A percentile compares a stretch with the other conserved stretches of the same genome.
Conservation (phyloP, 1,140 invertebrate species). For the Sminthurides bifidus region DNA sequence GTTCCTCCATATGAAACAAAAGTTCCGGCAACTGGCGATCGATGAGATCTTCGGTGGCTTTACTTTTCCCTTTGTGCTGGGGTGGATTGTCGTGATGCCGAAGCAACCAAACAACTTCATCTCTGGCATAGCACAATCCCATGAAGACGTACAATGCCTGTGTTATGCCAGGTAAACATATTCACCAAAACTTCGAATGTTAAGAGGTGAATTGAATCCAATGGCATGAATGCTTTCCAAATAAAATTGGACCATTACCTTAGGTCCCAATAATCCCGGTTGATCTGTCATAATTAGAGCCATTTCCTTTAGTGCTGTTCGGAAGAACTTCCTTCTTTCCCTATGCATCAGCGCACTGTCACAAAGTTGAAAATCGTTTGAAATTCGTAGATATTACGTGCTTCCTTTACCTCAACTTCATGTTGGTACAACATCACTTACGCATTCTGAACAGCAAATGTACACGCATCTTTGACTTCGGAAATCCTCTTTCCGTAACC, state of each 20-base stretch:
- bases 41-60: conserved; percentile 75
- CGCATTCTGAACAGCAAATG: conserved; percentile 75
- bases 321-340: conserved; percentile 89
- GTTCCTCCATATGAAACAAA: conserved; percentile 95
- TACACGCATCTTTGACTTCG: conserved; percentile 90
- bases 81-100: conserved; percentile 93
- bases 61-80: conserved; percentile 67
- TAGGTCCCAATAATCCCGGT: conserved; percentile 90
- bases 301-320: conserved; percentile 89
- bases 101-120: conserved; percentile 94
- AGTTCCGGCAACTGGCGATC: conserved; percentile 92
- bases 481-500: conserved; percentile 82
- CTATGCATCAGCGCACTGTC: conserved; percentile 66
- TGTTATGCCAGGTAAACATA: conserved; percentile 56
- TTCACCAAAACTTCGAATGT: background rate
- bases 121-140: conserved; percentile 83
- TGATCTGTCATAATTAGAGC: conserved; percentile 93
- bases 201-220: background rate
- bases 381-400: background rate
- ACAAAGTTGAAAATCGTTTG: conserved; percentile 10
- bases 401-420: background rate
- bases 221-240: background rate
- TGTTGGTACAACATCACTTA: too few relatives aligned
- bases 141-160: conserved; percentile 89
- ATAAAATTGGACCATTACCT: conserved; percentile 40